Conservation (phyloP, 1,140 invertebrate species). For the Acyrthosiphon pisum region DNA sequence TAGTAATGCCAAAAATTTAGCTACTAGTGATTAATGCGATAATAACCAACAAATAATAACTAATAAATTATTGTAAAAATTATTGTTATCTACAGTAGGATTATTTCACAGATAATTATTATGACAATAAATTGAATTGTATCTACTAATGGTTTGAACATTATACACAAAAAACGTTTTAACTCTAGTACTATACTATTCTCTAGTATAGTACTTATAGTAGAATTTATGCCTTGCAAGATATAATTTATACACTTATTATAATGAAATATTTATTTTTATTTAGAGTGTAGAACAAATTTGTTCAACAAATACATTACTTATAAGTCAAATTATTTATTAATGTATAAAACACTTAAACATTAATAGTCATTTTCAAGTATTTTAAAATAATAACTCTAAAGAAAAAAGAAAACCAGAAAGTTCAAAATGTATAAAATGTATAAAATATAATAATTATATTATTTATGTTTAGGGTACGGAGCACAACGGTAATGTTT, state of each 20-base stretch:
- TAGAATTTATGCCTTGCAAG: not conserved
- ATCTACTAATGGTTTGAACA: not conserved
- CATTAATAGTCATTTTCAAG: not conserved
- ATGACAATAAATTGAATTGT: not conserved
- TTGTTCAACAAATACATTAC: not conserved
- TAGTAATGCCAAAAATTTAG: no score
- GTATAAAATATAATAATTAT: not conserved
- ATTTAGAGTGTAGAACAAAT: not conserved
- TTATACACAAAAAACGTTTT: not conserved
- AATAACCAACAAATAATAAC: not conserved
- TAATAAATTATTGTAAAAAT: not conserved
- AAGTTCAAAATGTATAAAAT: slow-evolving; percentile 14
- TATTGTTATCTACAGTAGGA: not conserved
- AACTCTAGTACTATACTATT: no score
- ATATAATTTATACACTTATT: not conserved
- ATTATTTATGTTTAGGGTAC: not conserved
- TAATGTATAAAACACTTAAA: not conserved
- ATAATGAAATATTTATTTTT: not conserved
- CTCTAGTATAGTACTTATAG: not conserved
- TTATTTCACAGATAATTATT: not conserved
- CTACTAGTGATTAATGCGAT: no score
- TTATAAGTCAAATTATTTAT: no score
- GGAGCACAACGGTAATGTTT: slow-evolving; percentile 30
- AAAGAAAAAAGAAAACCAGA: slow-evolving; percentile 23
- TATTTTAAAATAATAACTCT: not conserved